Conservation (phyloP, 1,140 invertebrate genomes). For the Cataglyphis hispanica region DNA sequence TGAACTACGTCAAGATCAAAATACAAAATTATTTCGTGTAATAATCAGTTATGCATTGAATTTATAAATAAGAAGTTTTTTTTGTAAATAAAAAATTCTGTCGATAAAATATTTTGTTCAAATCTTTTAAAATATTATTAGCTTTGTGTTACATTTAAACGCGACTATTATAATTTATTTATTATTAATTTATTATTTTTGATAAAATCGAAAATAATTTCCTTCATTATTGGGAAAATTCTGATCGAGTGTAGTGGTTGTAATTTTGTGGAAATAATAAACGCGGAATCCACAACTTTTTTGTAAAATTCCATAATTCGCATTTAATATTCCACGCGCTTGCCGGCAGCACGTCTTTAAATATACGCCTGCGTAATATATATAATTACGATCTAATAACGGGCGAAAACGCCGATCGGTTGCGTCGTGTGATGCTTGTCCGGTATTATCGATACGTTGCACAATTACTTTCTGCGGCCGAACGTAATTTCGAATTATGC, state of each 20-base stretch:
- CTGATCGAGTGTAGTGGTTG: neutral
- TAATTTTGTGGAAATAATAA: slow-evolving; percentile 35
- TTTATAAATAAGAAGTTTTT: neutral
- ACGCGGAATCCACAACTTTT: neutral
- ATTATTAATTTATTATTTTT: slow-evolving; percentile 11
- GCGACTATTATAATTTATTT: neutral
- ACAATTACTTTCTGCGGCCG: neutral
- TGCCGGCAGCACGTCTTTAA: neutral
- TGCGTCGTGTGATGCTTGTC: neutral
- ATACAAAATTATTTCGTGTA: neutral
- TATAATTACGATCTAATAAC: slow-evolving; percentile 40
- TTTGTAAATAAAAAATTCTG: neutral
- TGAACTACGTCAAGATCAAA: neutral
- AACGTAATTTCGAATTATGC: slow-evolving; percentile 40
- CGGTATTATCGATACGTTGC: slow-evolving; percentile 29
- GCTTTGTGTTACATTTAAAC: slow-evolving; percentile 2
- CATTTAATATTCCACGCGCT: slow-evolving; percentile 37
- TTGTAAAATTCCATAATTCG: neutral
- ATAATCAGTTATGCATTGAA: neutral
- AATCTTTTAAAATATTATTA: neutral
- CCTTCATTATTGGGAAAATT: neutral
- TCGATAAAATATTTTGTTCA: slow-evolving; percentile 5
- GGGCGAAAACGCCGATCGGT: slow-evolving; percentile 18
- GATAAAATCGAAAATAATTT: neutral
- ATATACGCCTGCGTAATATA: slow-evolving; percentile 6